Evolutionary conservation across 2,113 vertebrate genomes (phyloP), one percentile per base, ranked within the genome.

Genomic region (Tyto alba): DNA sequence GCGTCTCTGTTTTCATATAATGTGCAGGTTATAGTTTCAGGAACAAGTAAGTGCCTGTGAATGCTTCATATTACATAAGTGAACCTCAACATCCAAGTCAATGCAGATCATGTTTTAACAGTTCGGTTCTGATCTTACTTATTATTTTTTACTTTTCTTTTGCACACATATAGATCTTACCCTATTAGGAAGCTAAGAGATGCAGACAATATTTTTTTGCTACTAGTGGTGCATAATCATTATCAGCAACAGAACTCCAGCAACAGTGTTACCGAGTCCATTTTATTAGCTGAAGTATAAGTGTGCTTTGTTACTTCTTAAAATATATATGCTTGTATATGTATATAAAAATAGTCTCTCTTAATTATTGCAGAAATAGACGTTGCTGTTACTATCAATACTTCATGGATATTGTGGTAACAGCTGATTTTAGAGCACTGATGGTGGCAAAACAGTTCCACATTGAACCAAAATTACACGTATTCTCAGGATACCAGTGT

Each of bases 351-450:
- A 97, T 96, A 95, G 41, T 95, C 38, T 91, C 88, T 96, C 79
- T 94, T 90, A 92, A 95, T 97, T 97, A 97, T 97, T 97, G 96
- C 97, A 95, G 93, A 96, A 96, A 95, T 91, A 88, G 75, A 12
- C 68, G 50, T 82, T 90, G 92, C 95, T 95, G 96, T 89, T 92
- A 87, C 88, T 95, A 80, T 47, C 89, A 75, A 84, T 93, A 93
- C 74, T 81, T 95, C 90, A 62, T 78, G 63, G 53, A 79, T 96
- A 96, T 89, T 96, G 82, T 41, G 16, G 78, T 85, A 95, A 93
- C 96, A 97, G 95, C 88, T 93, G 77, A 92, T 85, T 95, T 94
- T 93, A 96, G 96, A 96, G 94, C 95, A 95, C 94, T 90, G 85
- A 40, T 83, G 89, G 94, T 94, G 93, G 89, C 9, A 25, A 94